Evolutionary conservation across 1,140 invertebrate genomes (phyloP).

Genomic region (Lamellibrachia luymesi): DNA sequence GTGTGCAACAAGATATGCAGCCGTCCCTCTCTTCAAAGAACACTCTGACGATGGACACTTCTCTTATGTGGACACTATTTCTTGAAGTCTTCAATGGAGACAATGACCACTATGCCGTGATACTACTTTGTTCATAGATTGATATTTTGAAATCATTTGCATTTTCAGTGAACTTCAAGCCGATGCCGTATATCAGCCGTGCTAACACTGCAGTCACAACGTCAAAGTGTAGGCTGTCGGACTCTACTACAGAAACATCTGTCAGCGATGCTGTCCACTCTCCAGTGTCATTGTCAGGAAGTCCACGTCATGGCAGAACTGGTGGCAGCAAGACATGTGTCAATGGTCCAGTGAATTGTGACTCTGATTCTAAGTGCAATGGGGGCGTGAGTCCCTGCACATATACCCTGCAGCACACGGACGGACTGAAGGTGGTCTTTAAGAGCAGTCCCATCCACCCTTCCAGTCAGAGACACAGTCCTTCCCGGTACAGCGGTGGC

Average conservation of each 20-base stretch:
- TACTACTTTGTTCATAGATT: neutral
- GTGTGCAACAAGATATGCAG: too few species aligned
- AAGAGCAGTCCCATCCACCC: slow-evolving; percentile 11
- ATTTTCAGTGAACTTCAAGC: slow-evolving; percentile 17
- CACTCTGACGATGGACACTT: too few species aligned
- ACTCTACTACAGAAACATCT: neutral
- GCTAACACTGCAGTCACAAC: neutral
- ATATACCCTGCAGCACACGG: neutral
- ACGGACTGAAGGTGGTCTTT: slow-evolving; percentile 2
- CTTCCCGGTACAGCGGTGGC: neutral
- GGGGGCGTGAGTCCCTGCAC: neutral
- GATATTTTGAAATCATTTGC: neutral
- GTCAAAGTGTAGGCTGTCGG: neutral
- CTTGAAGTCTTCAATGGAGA: neutral
- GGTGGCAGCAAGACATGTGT: neutral
- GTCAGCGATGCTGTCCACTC: neutral
- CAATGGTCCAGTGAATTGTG: neutral
- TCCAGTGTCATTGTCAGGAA: neutral
- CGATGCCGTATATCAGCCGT: slow-evolving; percentile 5
- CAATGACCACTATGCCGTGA: neutral
- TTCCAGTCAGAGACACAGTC: neutral
- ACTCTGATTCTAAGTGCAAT: neutral
- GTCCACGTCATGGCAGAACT: neutral
- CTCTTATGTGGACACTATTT: too few species aligned
- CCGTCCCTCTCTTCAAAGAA: too few species aligned